phyloP scores from a whole-genome alignment of 2,113 vertebrate genomes.

The Barnardius zonarius region DNA sequence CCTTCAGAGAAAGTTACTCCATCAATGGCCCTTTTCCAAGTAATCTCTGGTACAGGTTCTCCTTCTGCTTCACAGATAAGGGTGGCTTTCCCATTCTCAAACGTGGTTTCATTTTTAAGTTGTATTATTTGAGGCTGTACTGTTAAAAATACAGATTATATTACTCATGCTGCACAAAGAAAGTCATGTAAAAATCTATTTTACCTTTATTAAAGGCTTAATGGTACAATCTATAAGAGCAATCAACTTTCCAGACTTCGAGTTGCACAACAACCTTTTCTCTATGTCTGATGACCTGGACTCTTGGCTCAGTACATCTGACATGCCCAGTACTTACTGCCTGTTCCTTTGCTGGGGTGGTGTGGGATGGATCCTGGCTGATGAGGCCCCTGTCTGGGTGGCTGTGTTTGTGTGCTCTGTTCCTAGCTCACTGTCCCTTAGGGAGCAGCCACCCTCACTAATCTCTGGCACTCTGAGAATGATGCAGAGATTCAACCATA shows the following conservation, averaged over 20 bases:
- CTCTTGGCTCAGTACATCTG: not conserved
- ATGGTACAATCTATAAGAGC: not conserved
- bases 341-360: not conserved
- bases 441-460: not conserved
- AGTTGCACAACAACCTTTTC: not conserved
- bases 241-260: not conserved
- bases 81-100: conserved; percentile 89
- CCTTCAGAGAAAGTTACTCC: conserved; percentile 88
- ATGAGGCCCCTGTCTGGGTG: not conserved
- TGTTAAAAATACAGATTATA: conserved; percentile 78
- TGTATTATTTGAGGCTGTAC: conserved; percentile 97
- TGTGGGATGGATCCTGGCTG: not conserved
- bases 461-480: not conserved
- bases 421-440: not conserved
- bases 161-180: conserved; percentile 54
- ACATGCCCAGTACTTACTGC: not conserved
- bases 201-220: not conserved
- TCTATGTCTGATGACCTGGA: not conserved
- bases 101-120: conserved; percentile 91
- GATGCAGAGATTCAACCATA: not conserved
- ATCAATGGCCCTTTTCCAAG: conserved; percentile 90
- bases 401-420: not conserved
- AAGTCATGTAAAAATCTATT: not conserved
- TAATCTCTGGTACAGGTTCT: conserved; percentile 92
- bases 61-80: conserved; percentile 94